A percentile compares a stretch with the other conserved stretches of the same genome.
phyloP scores from a whole-genome alignment of 2,113 vertebrate species.

The Melanostigma gelatinosum region DNA sequence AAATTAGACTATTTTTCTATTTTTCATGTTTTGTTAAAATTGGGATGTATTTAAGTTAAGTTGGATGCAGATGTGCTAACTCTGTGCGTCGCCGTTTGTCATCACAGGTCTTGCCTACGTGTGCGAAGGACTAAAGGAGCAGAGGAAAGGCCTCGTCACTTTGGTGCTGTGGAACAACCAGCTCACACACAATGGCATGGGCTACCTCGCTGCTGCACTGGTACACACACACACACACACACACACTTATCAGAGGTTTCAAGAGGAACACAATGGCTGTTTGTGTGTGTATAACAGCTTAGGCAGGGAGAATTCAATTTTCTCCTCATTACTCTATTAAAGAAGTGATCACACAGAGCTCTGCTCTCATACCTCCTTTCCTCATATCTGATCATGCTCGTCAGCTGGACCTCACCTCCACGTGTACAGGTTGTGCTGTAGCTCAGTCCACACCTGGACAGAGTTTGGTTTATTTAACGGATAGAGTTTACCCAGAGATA shows the following conservation, averaged over 20 bases:
- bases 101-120: conserved; percentile 91
- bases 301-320: conserved; percentile 9
- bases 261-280: conserved; percentile 6
- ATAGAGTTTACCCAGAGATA: background rate
- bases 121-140: conserved; percentile 95
- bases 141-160: conserved; percentile 91
- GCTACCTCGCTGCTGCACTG: conserved; percentile 91
- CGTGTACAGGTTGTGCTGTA: background rate
- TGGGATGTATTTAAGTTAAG: background rate
- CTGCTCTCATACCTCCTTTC: background rate
- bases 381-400: conserved; percentile 4
- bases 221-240: conserved; percentile 72
- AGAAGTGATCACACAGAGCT: conserved; percentile 7
- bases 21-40: background rate
- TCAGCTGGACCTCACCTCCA: background rate
- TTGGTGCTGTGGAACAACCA: conserved; percentile 98
- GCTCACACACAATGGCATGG: conserved; percentile 95
- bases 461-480: background rate
- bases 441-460: background rate
- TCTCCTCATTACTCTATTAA: conserved; percentile 30
- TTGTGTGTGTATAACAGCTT: background rate
- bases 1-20: background rate
- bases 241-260: conserved; percentile 16
- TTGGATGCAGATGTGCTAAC: background rate
- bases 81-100: conserved; percentile 22